Conservation (phyloP, 2,888 invertebrate genomes). For the Drosophila paranaensis region DNA sequence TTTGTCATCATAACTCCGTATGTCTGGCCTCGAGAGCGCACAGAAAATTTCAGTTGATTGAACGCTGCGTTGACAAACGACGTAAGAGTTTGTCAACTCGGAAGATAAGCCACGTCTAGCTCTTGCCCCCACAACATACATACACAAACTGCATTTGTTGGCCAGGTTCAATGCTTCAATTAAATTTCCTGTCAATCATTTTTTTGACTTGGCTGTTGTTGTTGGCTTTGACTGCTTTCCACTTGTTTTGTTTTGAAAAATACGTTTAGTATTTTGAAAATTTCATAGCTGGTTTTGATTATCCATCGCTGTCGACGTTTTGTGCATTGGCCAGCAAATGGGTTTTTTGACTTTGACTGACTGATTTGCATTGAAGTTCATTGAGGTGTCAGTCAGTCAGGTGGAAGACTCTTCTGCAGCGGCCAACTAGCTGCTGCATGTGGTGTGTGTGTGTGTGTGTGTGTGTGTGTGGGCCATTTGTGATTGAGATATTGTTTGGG, state of each 20-base stretch:
- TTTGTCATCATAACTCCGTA: slow-evolving; percentile 51
- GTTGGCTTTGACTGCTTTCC: slow-evolving; percentile 27
- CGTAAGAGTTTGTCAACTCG: slow-evolving; percentile 17
- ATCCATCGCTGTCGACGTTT: slow-evolving; percentile 34
- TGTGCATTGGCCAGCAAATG: slow-evolving; percentile 41
- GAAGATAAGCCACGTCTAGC: slow-evolving; percentile 21
- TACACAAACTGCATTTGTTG: slow-evolving; percentile 11
- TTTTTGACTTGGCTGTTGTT: slow-evolving; percentile 25
- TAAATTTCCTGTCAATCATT: slow-evolving; percentile 73
- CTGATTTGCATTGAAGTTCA: slow-evolving; percentile 54
- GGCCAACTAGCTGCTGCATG: background rate
- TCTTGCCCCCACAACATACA: background rate
- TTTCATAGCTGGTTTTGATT: slow-evolving; percentile 65
- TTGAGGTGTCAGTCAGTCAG: slow-evolving; percentile 23
- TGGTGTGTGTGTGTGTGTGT: too few relatives aligned
- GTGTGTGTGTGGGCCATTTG: background rate
- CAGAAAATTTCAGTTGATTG: slow-evolving; percentile 59
- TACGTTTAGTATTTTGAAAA: slow-evolving; percentile 35
- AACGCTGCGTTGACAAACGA: slow-evolving; percentile 58
- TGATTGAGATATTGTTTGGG: background rate
- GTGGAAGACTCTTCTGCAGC: slow-evolving; percentile 6
- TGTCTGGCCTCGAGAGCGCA: slow-evolving; percentile 36
- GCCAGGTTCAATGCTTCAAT: slow-evolving; percentile 73
- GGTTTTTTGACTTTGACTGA: slow-evolving; percentile 59
- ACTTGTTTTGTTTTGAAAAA: slow-evolving; percentile 35